phyloP scores from a whole-genome alignment of 1,140 invertebrate species.

The Drosophila aff. region DNA sequence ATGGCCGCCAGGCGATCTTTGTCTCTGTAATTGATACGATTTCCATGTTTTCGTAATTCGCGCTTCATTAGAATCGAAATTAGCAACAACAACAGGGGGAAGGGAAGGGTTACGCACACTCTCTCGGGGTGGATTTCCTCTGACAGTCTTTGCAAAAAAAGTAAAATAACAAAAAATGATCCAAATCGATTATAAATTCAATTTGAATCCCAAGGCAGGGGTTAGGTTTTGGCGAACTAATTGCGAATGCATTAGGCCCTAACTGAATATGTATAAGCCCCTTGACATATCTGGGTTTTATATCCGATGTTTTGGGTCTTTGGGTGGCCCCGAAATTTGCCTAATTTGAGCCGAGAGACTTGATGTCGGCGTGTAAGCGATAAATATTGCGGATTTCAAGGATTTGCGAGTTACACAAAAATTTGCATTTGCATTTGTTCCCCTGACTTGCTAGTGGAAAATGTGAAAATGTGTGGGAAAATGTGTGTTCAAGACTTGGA shows the following conservation, averaged over 20 bases:
- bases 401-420: constrained; percentile 30
- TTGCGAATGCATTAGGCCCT: constrained; percentile 75
- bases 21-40: constrained; percentile 69
- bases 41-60: constrained; percentile 70
- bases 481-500: background rate
- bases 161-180: constrained; percentile 56
- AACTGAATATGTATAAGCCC: constrained; percentile 38
- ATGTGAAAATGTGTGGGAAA: constrained; percentile 50
- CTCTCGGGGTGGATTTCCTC: constrained; percentile 40
- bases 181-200: constrained; percentile 79
- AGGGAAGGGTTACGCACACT: constrained; percentile 22
- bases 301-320: background rate
- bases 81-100: constrained; percentile 61
- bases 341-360: constrained; percentile 70
- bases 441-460: constrained; percentile 2
- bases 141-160: constrained; percentile 55
- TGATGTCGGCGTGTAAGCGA: constrained; percentile 72
- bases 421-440: constrained; percentile 49
- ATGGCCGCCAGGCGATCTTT: constrained; percentile 30
- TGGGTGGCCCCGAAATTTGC: constrained; percentile 54
- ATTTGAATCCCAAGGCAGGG: constrained; percentile 36
- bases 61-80: constrained; percentile 80
- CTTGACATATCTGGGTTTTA: constrained; percentile 33
- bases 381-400: constrained; percentile 64
- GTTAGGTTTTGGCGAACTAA: constrained; percentile 57